Base-by-base conservation (phyloP, 2,113 vertebrate genomes). In the Tonatia bakeri region DNA sequence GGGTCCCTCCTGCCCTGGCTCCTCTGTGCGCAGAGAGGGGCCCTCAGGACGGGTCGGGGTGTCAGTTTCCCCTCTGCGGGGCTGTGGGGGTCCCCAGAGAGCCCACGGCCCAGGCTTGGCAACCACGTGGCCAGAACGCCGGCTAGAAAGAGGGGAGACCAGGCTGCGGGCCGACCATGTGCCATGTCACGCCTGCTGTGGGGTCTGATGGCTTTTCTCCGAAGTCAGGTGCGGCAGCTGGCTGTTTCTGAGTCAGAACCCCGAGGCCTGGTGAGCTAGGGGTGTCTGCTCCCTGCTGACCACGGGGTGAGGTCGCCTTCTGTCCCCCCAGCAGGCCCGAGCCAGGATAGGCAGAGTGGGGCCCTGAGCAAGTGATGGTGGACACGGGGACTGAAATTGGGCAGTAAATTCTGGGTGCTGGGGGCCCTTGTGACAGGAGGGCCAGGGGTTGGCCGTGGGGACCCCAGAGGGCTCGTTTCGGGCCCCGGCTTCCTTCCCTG, bases 21-120 rank as follows among this genome's bases (percentile, higher is more conserved):
- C 43, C 24, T 75, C 20, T 8, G 65, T 50, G 0, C 19, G 22
- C 8, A 1, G 67, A 7, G 4, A 3, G 1, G 33, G 69, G 45
- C 10, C 26, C 59, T 28, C 15, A 0, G 70, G 1, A 8, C 1
- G 16, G 31, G 12, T 2, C 0, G 43, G 36, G 69, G 43, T 2
- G 3, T 33, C 33, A 2, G 33, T 24, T 54, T n/a, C 16, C 50
- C 45, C 0, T 52, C 61, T 52, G 50, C 26, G 9, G 11, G 70
- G 54, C 76, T 67, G n/a, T 1, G 0, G 3, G 61, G 64, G 54
- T 14, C 4, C 36, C 17, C 31, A 1, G 65, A 20, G 50, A 14
- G 13, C 50, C 52, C 45, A 7, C 0, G 0, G 26, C 24, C 72
- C 75, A 8, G 16, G n/a, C 38, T 72, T 20, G 6, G 38, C 24